These are phyloP conservation scores for Aproaerema taeniolella DNA, from an alignment of 2,888 invertebrate genomes.

Conservation along the genomic window DNA sequence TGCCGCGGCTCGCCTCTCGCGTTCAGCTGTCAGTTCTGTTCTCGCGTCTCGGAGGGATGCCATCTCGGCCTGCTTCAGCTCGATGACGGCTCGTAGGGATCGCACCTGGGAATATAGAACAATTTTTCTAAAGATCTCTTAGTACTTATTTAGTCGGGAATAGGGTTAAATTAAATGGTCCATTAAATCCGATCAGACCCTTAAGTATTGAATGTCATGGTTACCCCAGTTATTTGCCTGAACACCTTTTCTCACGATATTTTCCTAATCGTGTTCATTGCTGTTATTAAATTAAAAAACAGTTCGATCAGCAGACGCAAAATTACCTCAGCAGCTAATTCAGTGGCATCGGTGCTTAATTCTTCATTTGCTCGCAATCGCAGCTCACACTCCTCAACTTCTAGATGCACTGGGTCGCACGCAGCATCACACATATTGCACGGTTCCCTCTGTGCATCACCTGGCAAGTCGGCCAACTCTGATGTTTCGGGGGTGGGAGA, in stretches of 20 bases:
- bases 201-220: too few species aligned
- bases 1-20: constrained; percentile 84
- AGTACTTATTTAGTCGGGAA: too few species aligned
- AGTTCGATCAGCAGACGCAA: too few species aligned
- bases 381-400: constrained; percentile 52
- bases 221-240: too few species aligned
- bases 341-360: constrained; percentile 64
- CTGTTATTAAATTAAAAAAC: too few species aligned
- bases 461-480: neutral
- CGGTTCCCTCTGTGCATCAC: constrained; percentile 9
- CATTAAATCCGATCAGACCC: too few species aligned
- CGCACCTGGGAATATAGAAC: constrained; percentile 62
- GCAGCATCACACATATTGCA: constrained; percentile 49
- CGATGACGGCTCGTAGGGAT: constrained; percentile 91
- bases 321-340: constrained; percentile 67
- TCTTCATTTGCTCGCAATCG: constrained; percentile 57
- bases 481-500: constrained; percentile 25
- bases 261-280: too few species aligned
- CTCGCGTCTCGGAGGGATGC: constrained; percentile 84
- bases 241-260: too few species aligned
- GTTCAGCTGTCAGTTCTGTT: constrained; percentile 82
- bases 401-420: constrained; percentile 63
- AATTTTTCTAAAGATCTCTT: too few species aligned
- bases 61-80: constrained; percentile 91
- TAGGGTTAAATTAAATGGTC: too few species aligned